Percentiles rank a stretch among this genome's conserved stretches.
Conservation (phyloP, 2,797 vertebrate genomes). For the Gambusia yucatana region DNA sequence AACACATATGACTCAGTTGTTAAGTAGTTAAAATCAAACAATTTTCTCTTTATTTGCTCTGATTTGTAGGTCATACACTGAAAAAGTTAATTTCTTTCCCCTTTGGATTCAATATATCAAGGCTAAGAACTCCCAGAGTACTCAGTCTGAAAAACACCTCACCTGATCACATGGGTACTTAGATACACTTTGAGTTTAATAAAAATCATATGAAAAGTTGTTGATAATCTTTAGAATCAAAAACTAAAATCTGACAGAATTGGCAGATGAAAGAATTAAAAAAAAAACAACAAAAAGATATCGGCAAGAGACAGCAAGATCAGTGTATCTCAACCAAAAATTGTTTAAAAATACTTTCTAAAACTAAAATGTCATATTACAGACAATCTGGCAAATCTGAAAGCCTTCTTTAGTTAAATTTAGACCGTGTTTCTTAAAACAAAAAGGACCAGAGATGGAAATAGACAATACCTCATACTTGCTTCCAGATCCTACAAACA, state of each 20-base stretch:
- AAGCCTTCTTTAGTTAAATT: neutral
- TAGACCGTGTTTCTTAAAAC: neutral
- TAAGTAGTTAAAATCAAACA: neutral
- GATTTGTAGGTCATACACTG: neutral
- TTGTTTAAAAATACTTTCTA: neutral
- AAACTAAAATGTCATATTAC: neutral
- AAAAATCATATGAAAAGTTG: neutral
- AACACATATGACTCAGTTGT: neutral
- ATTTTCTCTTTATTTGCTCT: neutral
- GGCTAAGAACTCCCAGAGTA: neutral
- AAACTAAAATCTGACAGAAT: neutral
- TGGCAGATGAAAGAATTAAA: neutral
- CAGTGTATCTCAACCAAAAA: neutral
- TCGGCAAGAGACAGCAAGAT: neutral
- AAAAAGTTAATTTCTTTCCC: neutral
- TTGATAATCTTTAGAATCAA: neutral
- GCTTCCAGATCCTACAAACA: constrained; percentile 36
- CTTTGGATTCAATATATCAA: neutral
- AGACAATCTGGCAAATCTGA: neutral
- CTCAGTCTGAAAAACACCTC: neutral
- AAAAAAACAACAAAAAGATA: neutral
- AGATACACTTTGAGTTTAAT: neutral
- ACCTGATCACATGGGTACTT: neutral
- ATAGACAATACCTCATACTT: constrained; percentile 4
- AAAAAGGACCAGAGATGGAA: neutral